Evolutionary conservation across 1,140 invertebrate genomes (phyloP), one percentile per base, ranked within the genome.

Genomic region (Procambarus clarkii): DNA sequence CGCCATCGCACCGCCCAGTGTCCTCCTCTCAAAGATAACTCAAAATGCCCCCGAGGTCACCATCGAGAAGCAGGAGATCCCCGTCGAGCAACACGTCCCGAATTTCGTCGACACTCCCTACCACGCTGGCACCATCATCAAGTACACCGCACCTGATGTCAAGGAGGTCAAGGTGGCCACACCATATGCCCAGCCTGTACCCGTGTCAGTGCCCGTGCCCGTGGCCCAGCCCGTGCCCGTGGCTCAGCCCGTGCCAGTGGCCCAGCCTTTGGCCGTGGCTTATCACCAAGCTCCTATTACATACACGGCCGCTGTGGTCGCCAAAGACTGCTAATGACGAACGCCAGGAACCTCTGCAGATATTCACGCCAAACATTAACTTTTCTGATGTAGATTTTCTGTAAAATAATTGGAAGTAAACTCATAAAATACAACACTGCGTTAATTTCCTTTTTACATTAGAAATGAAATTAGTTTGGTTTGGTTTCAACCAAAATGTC

Each of bases 121-220:
- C 87, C 87, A 89, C 64, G 87, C 87, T n/a, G 87, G 87, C 64
- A 82, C 87, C 87, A 89, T 89, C 79, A 21, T 74, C 79, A 76
- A 81, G 45, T 89, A 89, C 48, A 71, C 78, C 8, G 79, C 71
- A n/a, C 87, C 87, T 71, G 60, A 83, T 46, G 46, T 89, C 13
- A 89, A 83, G 79, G 79, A 89, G 34, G 5, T 77, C 45, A 82
- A 89, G 79, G 87, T 89, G 44, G 60, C 87, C 18, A 89, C 87
- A 4, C 87, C 87, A 44, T 82, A 82, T 58, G 87, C 79, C 64
- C 50, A 80, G 45, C 86, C 86, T 45, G 50, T 79, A 15, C 50
- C 50, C 50, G 50, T 54, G 50, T 2, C 13, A 9, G 15, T 60
- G 64, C 87, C 87, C 21, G 54, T 80, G 11, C 46, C 87, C 50